These are phyloP conservation scores for Chelonus insularis DNA, from an alignment of 1,140 invertebrate genomes.

Conservation along the genomic window DNA sequence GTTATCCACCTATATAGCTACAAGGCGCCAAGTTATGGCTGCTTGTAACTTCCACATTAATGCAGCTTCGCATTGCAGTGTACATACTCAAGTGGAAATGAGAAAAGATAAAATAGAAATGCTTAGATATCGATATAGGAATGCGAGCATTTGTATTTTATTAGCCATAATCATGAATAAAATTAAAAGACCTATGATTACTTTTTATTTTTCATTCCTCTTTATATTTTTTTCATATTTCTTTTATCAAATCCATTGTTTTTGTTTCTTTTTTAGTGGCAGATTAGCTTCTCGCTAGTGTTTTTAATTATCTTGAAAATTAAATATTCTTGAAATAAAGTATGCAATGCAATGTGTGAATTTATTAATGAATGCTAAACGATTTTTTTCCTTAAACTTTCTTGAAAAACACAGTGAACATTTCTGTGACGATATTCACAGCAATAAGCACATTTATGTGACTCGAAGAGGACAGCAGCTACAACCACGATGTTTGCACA, in stretches of 20 bases:
- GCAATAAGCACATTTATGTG: conserved; percentile 48
- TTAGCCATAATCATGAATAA: neutral
- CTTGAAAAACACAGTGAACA: conserved; percentile 37
- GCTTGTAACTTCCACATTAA: neutral
- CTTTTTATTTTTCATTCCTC: neutral
- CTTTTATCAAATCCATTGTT: neutral
- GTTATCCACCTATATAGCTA: no score
- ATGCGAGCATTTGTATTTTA: neutral
- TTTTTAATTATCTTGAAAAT: neutral
- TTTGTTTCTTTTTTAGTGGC: neutral
- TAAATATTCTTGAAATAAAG: neutral
- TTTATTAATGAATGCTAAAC: conserved; percentile 21
- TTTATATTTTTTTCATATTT: neutral
- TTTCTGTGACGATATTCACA: conserved; percentile 49
- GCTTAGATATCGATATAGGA: neutral
- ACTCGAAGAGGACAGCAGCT: conserved; percentile 28
- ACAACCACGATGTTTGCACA: conserved; percentile 32
- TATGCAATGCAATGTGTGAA: conserved; percentile 8
- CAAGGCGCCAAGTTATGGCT: conserved; percentile 2
- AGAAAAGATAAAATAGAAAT: neutral
- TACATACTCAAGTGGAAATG: neutral
- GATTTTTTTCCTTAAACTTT: conserved; percentile 25
- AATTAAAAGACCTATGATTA: neutral
- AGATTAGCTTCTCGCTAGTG: neutral
- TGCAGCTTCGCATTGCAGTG: neutral